Percentiles rank a stretch among this genome's conserved stretches.
These are phyloP conservation scores for Upupa epops DNA, from an alignment of 2,113 vertebrate species.

Conservation along the genomic window DNA sequence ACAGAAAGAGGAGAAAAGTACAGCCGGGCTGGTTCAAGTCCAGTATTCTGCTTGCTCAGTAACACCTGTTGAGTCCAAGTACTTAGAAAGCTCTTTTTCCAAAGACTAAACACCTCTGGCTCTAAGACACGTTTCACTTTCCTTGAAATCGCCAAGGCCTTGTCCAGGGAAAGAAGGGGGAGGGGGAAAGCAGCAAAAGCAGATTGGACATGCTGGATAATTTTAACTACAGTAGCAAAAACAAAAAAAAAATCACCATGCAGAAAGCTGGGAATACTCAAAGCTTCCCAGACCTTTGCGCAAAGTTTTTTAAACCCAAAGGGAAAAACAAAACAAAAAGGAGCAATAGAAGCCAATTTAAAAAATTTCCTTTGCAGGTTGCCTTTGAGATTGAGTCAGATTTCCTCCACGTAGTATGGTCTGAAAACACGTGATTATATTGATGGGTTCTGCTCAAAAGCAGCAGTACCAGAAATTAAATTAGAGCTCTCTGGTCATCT, in stretches of 20 bases:
- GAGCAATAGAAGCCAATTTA: not conserved
- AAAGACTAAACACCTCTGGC: not conserved
- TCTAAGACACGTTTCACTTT: not conserved
- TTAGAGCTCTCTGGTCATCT: not conserved
- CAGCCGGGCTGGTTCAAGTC: not conserved
- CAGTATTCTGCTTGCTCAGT: not conserved
- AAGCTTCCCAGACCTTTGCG: conserved; percentile 8
- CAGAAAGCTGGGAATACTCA: conserved; percentile 25
- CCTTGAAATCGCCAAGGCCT: conserved; percentile 11
- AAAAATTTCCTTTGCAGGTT: conserved; percentile 16
- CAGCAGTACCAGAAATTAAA: not conserved
- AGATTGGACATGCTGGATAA: conserved; percentile 22
- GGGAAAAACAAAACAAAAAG: conserved; percentile 29
- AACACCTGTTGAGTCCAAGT: conserved; percentile 14
- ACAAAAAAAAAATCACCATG: not conserved
- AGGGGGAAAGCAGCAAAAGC: not conserved
- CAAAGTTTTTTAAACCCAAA: conserved; percentile 31
- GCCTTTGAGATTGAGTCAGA: conserved; percentile 8
- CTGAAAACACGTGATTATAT: conserved; percentile 1
- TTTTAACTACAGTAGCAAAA: conserved; percentile 30
- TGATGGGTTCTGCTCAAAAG: not conserved
- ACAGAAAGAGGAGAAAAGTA: not conserved
- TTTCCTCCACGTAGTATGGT: not conserved
- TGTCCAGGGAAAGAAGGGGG: not conserved
- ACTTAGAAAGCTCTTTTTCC: not conserved